phyloP scores from a whole-genome alignment of 2,797 vertebrate genomes.

The Tadarida brasiliensis region DNA sequence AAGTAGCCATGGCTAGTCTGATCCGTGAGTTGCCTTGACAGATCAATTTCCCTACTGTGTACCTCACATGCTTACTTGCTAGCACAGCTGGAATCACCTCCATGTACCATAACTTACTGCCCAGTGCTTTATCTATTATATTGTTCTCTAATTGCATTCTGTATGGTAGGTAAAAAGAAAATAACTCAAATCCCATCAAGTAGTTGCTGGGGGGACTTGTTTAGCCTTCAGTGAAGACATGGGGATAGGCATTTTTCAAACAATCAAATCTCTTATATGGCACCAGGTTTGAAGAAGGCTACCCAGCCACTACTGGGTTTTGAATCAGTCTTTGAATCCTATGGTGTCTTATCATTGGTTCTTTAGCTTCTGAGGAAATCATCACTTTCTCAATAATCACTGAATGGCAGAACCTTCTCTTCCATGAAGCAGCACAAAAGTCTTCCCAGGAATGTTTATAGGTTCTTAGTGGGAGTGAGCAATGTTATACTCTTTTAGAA shows the following conservation, averaged over 20 bases:
- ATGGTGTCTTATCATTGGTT: not conserved
- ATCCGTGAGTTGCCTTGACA: not conserved
- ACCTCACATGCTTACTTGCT: not conserved
- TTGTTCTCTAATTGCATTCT: not conserved
- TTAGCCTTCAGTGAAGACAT: not conserved
- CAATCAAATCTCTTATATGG: not conserved
- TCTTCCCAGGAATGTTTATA: not conserved
- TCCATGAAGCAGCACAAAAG: not conserved
- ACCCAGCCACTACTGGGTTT: not conserved
- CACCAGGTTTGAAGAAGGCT: not conserved
- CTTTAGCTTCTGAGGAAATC: not conserved
- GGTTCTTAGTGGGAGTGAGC: not conserved
- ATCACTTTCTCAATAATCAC: not conserved
- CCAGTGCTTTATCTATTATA: not conserved
- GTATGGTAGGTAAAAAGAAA: not conserved
- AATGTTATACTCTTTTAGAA: not conserved
- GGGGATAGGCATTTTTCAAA: not conserved
- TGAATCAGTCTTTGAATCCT: not conserved
- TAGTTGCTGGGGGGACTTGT: not conserved
- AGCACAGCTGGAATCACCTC: not conserved
- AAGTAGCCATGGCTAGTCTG: not conserved
- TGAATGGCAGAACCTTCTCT: not conserved
- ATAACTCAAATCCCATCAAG: not conserved
- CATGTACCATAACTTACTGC: not conserved
- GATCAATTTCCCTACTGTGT: not conserved